Evolutionary conservation across 2,797 vertebrate genomes (phyloP), one percentile per base, ranked within the genome.

Genomic region (Lagocephalus sceleratus): DNA sequence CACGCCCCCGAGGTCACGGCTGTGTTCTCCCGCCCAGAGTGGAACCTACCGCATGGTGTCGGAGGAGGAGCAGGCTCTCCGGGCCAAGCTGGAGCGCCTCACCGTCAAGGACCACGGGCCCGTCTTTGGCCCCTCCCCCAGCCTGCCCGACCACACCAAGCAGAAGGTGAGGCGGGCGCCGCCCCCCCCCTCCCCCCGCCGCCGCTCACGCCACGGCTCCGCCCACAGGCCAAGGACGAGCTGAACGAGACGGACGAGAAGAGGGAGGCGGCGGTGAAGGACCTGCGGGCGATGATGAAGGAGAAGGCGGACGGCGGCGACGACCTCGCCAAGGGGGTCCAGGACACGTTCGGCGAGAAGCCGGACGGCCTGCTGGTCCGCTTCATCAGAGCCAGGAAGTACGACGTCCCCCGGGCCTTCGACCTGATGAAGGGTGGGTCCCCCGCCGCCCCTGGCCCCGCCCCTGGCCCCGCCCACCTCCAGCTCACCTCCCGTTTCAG

Each of bases 311-410:
- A 86, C 0, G 68, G 79, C 0, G 86, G 92, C 0, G 94, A 98
- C 11, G 94, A 97, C 0, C 60, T 97, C 56, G 91, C 91, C 59
- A 89, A 89, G 54, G 92, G 85, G 0, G 94, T 98, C 74, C 90
- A 90, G 0, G 92, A 95, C 73, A 92, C 91, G 54, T 90, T 94
- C 42, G 90, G 84, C 20, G 91, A 80, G 0, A 91, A 93, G 64
- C 91, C 94, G 0, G 89, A 94, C 11, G 54, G 68, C 1, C 70
- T 97, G 75, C 75, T 98, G 68, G 86, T 98, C 25, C 92, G 97
- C 54, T 99, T 99, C 72, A 92, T 99, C 81, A 93, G 97, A 0
- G 96, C 97, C 41, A 91, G 97, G 54, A 99, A 99, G 77, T 99
- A 94, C 1, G 89, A 99, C 0, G 66, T 98, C 23, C 78, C 81